Percentiles rank a stretch among this genome's conserved stretches.
Conservation (phyloP, 2,888 invertebrate genomes). For the Ophion costatus region DNA sequence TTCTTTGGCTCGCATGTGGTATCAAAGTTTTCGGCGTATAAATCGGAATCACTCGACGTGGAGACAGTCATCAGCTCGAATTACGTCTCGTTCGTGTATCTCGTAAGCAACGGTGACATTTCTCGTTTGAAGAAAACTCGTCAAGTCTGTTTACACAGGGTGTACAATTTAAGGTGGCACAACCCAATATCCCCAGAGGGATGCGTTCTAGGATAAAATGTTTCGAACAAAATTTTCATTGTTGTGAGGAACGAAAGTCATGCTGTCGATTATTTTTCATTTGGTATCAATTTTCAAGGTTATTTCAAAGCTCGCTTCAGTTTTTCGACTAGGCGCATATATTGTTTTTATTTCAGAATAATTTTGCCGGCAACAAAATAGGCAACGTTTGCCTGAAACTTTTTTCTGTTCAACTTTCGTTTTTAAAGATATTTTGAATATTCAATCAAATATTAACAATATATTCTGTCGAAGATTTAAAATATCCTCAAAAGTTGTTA, state of each 20-base stretch:
- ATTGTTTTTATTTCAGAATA: too few species aligned
- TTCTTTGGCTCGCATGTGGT: neutral
- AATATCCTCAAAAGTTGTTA: too few species aligned
- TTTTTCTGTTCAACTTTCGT: too few species aligned
- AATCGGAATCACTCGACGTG: conserved; percentile 22
- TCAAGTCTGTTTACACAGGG: neutral
- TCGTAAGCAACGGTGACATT: neutral
- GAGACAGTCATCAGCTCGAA: conserved; percentile 22
- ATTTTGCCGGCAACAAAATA: too few species aligned
- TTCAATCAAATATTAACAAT: too few species aligned
- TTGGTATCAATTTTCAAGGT: neutral
- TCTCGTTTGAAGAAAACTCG: conserved; percentile 22
- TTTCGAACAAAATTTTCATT: too few species aligned
- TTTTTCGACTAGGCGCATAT: too few species aligned
- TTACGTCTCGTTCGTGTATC: neutral
- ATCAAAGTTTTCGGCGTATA: conserved; percentile 15
- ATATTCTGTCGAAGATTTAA: too few species aligned
- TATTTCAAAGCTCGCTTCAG: neutral
- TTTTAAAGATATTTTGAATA: too few species aligned
- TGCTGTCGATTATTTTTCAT: neutral
- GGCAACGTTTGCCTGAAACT: too few species aligned
- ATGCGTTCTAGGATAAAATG: neutral
- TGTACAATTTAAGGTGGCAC: neutral
- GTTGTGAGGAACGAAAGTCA: neutral
- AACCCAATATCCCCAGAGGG: neutral